Conservation (phyloP, 2,797 vertebrate genomes). For the Hapalemur alaotrensis region DNA sequence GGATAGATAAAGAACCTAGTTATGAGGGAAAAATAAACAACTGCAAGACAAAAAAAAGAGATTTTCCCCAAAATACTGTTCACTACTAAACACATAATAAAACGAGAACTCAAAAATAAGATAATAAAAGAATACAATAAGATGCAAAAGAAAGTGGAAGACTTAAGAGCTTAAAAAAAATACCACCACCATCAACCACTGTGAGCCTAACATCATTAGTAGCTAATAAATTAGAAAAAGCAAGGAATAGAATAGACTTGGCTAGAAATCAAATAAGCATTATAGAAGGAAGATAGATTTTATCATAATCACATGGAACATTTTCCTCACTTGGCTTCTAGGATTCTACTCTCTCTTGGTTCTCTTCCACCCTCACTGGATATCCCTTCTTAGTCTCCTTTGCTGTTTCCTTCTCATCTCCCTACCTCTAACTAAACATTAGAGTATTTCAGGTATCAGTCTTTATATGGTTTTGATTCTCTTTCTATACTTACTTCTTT, state of each 20-base stretch:
- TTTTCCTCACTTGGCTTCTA: background rate
- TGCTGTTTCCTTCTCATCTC: background rate
- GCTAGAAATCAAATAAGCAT: background rate
- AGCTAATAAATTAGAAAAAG: background rate
- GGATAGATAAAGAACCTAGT: background rate
- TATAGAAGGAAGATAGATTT: background rate
- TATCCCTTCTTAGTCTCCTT: background rate
- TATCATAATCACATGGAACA: background rate
- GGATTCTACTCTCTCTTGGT: background rate
- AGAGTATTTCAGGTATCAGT: background rate
- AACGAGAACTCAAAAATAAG: background rate
- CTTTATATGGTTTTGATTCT: background rate
- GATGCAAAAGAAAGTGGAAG: background rate
- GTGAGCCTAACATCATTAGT: background rate
- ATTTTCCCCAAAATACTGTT: background rate
- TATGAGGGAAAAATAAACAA: background rate
- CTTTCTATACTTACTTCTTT: background rate
- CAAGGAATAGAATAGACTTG: background rate
- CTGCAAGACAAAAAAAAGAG: background rate
- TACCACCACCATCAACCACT: background rate
- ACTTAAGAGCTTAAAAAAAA: background rate
- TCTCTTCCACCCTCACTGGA: background rate
- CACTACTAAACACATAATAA: background rate
- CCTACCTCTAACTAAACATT: background rate
- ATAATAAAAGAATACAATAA: background rate